phyloP scores from a whole-genome alignment of 2,113 vertebrate species.

The Empidonax traillii region DNA sequence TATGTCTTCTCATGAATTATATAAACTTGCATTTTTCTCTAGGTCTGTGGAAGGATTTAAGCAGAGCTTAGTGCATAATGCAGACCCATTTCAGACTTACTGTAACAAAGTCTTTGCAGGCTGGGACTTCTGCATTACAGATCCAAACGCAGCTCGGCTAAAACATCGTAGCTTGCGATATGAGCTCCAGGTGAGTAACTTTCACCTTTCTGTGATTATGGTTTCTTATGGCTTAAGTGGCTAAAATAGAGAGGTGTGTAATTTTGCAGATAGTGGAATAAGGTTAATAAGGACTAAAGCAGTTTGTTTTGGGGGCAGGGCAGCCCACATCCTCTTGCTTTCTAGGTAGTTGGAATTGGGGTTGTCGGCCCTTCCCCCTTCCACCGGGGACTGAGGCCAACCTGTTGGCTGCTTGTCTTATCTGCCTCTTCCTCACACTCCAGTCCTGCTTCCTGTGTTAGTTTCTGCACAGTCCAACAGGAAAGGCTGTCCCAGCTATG shows the following conservation, averaged over 20 bases:
- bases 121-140: conserved; percentile 97
- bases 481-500: background rate
- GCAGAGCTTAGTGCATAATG: conserved; percentile 81
- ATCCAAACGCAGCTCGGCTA: conserved; percentile 74
- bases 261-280: background rate
- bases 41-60: conserved; percentile 91
- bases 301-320: background rate
- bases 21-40: background rate
- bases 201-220: background rate
- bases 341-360: background rate
- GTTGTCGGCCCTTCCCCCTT: background rate
- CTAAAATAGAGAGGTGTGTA: background rate
- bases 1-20: background rate
- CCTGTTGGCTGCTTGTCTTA: background rate
- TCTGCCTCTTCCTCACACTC: background rate
- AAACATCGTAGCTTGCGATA: conserved; percentile 87
- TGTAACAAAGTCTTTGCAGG: conserved; percentile 96
- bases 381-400: background rate
- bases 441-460: conserved; percentile 21
- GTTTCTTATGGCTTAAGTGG: background rate
- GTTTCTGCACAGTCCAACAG: background rate
- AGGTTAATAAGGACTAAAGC: background rate
- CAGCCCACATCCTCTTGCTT: conserved; percentile 3
- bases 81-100: conserved; percentile 93
- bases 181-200: conserved; percentile 83